These are phyloP conservation scores for Vandiemenella viatica DNA, from an alignment of 2,888 invertebrate genomes.

Conservation along the genomic window DNA sequence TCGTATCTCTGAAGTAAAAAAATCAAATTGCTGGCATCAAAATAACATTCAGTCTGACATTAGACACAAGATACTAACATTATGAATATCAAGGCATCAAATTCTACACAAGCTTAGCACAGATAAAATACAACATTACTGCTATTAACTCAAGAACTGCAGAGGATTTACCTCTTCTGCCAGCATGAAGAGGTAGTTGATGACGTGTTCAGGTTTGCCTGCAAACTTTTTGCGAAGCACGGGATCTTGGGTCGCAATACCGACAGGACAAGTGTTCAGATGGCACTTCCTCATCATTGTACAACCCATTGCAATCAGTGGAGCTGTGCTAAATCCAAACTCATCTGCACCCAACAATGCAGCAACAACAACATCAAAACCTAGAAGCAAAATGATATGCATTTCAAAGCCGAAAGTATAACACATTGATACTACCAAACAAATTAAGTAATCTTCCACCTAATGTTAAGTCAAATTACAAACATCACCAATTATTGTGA, in stretches of 20 bases:
- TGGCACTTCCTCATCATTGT: slow-evolving; percentile 99
- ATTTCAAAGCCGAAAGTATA: no score
- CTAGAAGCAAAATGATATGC: no score
- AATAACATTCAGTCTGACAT: background rate
- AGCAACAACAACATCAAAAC: slow-evolving; percentile 91
- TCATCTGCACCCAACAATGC: slow-evolving; percentile 95
- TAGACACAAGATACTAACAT: no score
- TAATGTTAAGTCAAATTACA: no score
- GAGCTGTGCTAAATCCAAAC: slow-evolving; percentile 96
- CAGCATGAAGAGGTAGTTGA: slow-evolving; percentile 93
- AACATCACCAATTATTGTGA: no score
- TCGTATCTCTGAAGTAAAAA: no score
- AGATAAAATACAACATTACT: background rate
- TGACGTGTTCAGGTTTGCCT: slow-evolving; percentile 92
- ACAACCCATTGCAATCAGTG: slow-evolving; percentile 92
- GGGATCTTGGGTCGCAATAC: slow-evolving; percentile 97
- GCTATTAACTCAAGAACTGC: no score
- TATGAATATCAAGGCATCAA: background rate
- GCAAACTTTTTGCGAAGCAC: slow-evolving; percentile 87
- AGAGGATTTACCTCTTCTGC: slow-evolving; percentile 78
- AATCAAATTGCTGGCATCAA: background rate
- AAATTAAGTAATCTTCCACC: no score
- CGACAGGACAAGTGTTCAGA: slow-evolving; percentile 96
- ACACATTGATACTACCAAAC: no score
- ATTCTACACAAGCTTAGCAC: background rate